Base-by-base conservation (phyloP, 1,140 invertebrate genomes). In the Drosophila seguyi region DNA sequence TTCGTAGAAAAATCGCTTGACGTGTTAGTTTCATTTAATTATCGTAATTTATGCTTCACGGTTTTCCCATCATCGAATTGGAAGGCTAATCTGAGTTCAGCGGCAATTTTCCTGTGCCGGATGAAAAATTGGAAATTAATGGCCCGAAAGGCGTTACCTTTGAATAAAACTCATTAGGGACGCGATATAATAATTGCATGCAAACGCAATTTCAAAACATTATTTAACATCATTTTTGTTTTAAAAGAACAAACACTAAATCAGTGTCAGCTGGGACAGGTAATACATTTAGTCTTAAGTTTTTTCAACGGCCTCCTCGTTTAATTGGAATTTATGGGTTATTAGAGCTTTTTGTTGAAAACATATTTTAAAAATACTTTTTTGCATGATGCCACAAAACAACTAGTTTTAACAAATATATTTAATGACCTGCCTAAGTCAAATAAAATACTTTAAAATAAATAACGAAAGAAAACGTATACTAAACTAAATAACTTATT, bases 31-130 rank as follows among this genome's bases (percentile, higher is more conserved):
- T 44, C 71, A 73, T 59, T 52, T 50, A 72, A 65, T 63, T 61
- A 74, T 48, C 27, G 29, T 59, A 72, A 73, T 73, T 73, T 59
- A 73, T 73, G 52, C 36, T 50, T 67, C 41, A 31, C 31, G n/a
- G 20, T 20, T 16, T 36, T 45, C 16, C 57, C 38, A 53, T 50
- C 45, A 53, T 68, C 50, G 20, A 38, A 72, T 36, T 41, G 25
- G 62, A 14, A 16, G 8, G 44, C 42, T 13, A 59, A 71, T 71
- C 44, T 41, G 18, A 50, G 27, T 50, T 50, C 47, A 31, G n/a
- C 11, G n/a, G n/a, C n/a, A 18, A 18, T 31, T 50, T 50, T 50
- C 16, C 38, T 22, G 18, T 20, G 27, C 20, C 31, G 36, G 63
- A 20, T 36, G 34, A 62, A 68, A 60, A 52, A 67, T 69, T 42